Conservation (phyloP, 2,797 vertebrate species). For the Otolemur crassicaudatus region DNA sequence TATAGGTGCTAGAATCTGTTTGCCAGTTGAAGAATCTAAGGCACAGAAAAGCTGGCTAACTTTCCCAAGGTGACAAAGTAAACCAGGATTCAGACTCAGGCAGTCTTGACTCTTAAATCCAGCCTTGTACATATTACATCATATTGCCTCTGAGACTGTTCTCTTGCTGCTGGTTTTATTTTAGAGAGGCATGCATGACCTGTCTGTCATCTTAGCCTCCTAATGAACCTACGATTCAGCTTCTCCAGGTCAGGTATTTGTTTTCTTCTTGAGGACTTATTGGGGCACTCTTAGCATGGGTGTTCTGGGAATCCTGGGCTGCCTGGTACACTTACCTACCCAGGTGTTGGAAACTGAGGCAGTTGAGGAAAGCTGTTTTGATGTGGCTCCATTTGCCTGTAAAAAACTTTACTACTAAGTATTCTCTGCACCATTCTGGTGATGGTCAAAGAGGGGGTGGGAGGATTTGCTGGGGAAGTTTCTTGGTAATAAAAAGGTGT, state of each 20-base stretch:
- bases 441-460: neutral
- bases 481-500: constrained; percentile 23
- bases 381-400: neutral
- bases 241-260: constrained; percentile 72
- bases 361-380: neutral
- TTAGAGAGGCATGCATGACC: constrained; percentile 78
- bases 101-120: neutral
- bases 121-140: neutral
- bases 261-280: constrained; percentile 59
- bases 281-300: constrained; percentile 71
- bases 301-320: constrained; percentile 55
- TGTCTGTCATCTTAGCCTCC: constrained; percentile 79
- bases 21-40: constrained; percentile 44
- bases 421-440: constrained; percentile 22
- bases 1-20: constrained; percentile 2
- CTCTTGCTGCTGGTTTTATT: constrained; percentile 74
- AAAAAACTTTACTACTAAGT: constrained; percentile 37
- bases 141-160: constrained; percentile 61
- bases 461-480: neutral
- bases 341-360: constrained; percentile 29
- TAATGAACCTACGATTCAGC: constrained; percentile 59
- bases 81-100: constrained; percentile 34
- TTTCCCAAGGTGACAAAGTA: neutral
- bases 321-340: constrained; percentile 22
- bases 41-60: constrained; percentile 15